Conservation (phyloP, 2,888 invertebrate genomes). For the Tetramorium bicarinatum region DNA sequence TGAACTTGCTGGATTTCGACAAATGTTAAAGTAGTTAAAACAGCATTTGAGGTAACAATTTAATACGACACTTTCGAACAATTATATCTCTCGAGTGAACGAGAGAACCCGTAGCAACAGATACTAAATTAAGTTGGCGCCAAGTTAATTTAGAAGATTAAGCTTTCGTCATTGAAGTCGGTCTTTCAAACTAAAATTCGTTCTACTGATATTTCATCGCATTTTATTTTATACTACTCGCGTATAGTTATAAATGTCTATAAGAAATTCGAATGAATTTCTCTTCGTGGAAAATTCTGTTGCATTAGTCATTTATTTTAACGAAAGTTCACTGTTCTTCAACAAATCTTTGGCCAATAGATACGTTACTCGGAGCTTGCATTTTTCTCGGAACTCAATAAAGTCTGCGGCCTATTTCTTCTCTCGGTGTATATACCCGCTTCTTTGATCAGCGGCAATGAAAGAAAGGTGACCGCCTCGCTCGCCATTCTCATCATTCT, state of each 20-base stretch:
- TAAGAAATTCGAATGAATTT: neutral
- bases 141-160: slow-evolving; percentile 9
- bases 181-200: slow-evolving; percentile 1
- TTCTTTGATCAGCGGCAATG: slow-evolving; percentile 30
- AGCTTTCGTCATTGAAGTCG: slow-evolving; percentile 2
- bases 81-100: slow-evolving; percentile 12
- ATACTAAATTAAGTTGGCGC: slow-evolving; percentile 36
- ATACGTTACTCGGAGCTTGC: neutral
- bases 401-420: neutral
- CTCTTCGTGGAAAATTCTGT: neutral
- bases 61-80: slow-evolving; percentile 47
- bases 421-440: neutral
- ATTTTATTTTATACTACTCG: neutral
- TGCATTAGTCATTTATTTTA: neutral
- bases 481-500: slow-evolving; percentile 46
- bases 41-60: slow-evolving; percentile 48
- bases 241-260: neutral
- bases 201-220: slow-evolving; percentile 5
- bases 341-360: neutral
- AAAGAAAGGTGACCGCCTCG: slow-evolving; percentile 1
- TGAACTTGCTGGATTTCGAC: slow-evolving; percentile 38
- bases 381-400: neutral
- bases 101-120: neutral
- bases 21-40: slow-evolving; percentile 45
- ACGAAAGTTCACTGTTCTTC: slow-evolving; percentile 1